Base-by-base conservation (phyloP, 2,888 invertebrate species). In the Lepidochrysops patricia region DNA sequence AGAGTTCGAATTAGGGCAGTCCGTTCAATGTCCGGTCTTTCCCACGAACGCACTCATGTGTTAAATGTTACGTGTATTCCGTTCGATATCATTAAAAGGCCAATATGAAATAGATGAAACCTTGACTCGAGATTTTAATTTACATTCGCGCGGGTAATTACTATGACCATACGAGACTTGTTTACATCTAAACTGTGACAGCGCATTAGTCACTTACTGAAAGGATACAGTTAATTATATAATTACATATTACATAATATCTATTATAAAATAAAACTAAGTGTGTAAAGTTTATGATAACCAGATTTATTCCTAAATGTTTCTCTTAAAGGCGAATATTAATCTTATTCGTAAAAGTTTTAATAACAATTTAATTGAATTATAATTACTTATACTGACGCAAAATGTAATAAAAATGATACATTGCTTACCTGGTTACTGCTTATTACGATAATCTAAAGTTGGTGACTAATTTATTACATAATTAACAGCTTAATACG, bases 51-150 rank as follows among this genome's bases (percentile, higher is more conserved):
- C 74, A 71, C 60, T 77, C 75, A 70, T 71, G 73, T 72, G 71
- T 73, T 66, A 69, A 73, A 75, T 68, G 66, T 72, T 68, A 72
- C 70, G 72, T 70, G 74, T 71, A 71, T 72, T 73, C 70, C 73
- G 71, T 75, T 69, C 72, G 67, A 76, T 74, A 74, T 64, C 65
- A 68, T 73, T 76, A 75, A 77, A 80, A 82, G 77, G 81, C 78
- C 82, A 80, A 77, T 80, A 82, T 81, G 76, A 81, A 82, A 75
- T 73, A 73, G 71, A 71, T 71, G 68, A 75, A 75, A 75, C 84
- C 84, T 84, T 85, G 84, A 84, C 80, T 77, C 72, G 77, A 75
- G 75, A 73, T 74, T 63, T 58, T 56, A 62, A 65, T 62, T 66
- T 62, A 62, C 61, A 64, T 62, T 64, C 61, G 60, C 61, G 62